Evolutionary conservation across 1,140 invertebrate genomes (phyloP), one percentile per base, ranked within the genome.

Genomic region (Atta cephalotes): DNA sequence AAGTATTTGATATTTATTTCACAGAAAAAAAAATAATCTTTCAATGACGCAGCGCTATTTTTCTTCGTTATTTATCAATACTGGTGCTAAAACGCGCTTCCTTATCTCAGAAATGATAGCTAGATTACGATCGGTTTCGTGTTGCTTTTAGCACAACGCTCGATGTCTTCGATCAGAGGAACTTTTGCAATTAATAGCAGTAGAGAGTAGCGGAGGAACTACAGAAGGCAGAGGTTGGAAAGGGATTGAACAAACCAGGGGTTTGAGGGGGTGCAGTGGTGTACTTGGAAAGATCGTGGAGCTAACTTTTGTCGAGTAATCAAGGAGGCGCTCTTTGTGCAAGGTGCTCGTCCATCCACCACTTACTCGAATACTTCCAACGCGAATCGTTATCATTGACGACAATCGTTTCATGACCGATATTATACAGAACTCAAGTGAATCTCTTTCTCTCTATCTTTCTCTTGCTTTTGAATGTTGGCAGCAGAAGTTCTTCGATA

Each of bases 241-340:
- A 71, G 58, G 62, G 71, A 58, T 77, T 76, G 70, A 60, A 84
- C 80, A 76, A 76, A 76, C 80, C 58, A 28, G 45, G 18, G 56
- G 68, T 14, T 39, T 25, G 56, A 49, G 80, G 25, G 10, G 49
- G 71, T 66, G 70, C 51, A 39, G 72, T 62, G 56, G 60, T 76
- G 56, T 85, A 56, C 86, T 87, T 85, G 80, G 86, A 78, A 87
- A 87, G 86, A 85, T 87, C 81, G 84, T 78, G 77, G 56, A 87
- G 66, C 74, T 80, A 88, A 91, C 76, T 82, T 88, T 86, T 90
- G 79, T 66, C 87, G 81, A 84, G 78, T 90, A 87, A 87, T 87
- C 86, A 87, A 87, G 82, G 81, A 85, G 79, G 71, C 81, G 81
- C 86, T 78, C 86, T 87, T 87, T 87, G 86, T 85, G 81, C 86